These are phyloP conservation scores for Meriones unguiculatus DNA, from an alignment of 2,113 vertebrate genomes.

Conservation along the genomic window DNA sequence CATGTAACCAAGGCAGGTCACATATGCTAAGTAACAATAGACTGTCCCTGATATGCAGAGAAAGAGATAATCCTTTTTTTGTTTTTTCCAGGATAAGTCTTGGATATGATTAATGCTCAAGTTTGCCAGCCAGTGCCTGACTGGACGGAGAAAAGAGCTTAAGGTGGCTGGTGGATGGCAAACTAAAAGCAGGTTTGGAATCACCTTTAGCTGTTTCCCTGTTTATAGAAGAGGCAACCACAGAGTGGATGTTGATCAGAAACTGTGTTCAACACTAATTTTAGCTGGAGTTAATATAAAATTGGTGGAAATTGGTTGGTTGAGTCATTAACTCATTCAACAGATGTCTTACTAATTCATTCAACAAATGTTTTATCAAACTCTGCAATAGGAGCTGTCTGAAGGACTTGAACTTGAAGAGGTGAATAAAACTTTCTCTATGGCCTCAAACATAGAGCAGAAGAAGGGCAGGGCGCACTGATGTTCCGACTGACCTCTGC, in stretches of 20 bases:
- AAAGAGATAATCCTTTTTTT: neutral
- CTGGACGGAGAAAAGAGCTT: neutral
- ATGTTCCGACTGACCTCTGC: neutral
- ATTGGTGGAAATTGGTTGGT: neutral
- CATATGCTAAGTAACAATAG: neutral
- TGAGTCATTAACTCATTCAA: neutral
- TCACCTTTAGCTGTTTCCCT: neutral
- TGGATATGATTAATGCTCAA: neutral
- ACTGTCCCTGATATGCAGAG: neutral
- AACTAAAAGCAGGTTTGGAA: neutral
- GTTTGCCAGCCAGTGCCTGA: neutral
- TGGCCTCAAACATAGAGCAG: neutral
- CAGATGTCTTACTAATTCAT: neutral
- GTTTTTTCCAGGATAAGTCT: neutral
- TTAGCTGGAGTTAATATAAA: conserved; percentile 17
- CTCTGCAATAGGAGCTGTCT: neutral
- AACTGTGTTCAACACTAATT: neutral
- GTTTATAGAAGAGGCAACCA: neutral
- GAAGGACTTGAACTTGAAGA: neutral
- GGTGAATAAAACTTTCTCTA: neutral
- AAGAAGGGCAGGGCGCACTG: neutral
- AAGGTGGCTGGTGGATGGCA: neutral
- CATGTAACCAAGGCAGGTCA: neutral
- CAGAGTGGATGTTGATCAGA: neutral
- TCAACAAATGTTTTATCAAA: neutral